Conservation (phyloP, 2,888 invertebrate species). For the Cabera pusaria region DNA sequence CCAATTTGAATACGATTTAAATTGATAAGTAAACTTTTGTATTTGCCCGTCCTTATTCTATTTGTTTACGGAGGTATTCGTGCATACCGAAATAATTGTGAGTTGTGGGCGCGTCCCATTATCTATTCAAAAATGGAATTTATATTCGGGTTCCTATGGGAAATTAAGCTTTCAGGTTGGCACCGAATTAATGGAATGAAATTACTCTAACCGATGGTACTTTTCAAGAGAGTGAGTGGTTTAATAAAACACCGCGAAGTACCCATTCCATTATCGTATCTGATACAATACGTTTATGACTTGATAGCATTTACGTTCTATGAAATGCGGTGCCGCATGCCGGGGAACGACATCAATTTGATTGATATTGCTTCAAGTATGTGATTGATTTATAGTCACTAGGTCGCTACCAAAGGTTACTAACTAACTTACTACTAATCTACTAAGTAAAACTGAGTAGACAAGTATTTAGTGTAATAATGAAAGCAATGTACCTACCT, state of each 20-base stretch:
- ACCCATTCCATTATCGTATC: constrained; percentile 37
- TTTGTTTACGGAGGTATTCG: constrained; percentile 3
- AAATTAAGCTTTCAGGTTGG: constrained; percentile 34
- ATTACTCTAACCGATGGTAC: constrained; percentile 35
- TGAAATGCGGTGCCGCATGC: constrained; percentile 15
- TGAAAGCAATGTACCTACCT: too few species aligned
- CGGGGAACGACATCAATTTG: too few species aligned
- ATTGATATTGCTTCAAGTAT: too few species aligned
- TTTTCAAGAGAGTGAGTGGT: constrained; percentile 33
- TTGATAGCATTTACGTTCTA: constrained; percentile 7
- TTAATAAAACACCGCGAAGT: constrained; percentile 39
- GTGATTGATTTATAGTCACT: too few species aligned
- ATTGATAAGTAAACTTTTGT: constrained; percentile 1
- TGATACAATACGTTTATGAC: constrained; percentile 36
- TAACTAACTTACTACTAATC: too few species aligned
- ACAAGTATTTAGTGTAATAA: too few species aligned
- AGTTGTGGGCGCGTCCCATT: constrained; percentile 27
- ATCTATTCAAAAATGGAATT: constrained; percentile 36
- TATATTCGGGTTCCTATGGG: constrained; percentile 34
- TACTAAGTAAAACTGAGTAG: too few species aligned
- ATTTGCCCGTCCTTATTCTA: too few species aligned
- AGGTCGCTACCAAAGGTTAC: too few species aligned
- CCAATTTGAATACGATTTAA: constrained; percentile 3
- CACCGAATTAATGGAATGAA: constrained; percentile 34
- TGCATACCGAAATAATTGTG: constrained; percentile 21